Percentiles rank a stretch among this genome's conserved stretches.
phyloP scores from a whole-genome alignment of 2,888 invertebrate genomes.

The Tricholauxania praeusta region DNA sequence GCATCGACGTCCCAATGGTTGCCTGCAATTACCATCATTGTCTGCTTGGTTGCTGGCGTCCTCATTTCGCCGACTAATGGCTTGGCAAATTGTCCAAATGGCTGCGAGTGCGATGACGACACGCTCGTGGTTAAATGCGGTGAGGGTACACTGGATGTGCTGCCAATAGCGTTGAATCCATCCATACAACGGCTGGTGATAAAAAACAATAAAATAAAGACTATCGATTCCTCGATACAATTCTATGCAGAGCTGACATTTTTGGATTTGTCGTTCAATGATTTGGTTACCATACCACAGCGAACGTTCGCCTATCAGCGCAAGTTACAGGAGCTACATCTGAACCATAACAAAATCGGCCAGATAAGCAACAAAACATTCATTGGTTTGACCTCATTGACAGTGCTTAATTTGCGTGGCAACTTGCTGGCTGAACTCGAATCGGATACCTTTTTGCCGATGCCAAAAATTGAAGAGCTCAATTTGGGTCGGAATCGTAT shows the following conservation, averaged over 20 bases:
- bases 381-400: slow-evolving; percentile 80
- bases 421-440: slow-evolving; percentile 86
- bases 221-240: slow-evolving; percentile 89
- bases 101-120: slow-evolving; percentile 91
- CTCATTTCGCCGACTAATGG: slow-evolving; percentile 52
- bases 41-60: slow-evolving; percentile 40
- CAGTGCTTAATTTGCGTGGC: slow-evolving; percentile 83
- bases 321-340: slow-evolving; percentile 84
- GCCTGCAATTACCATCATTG: slow-evolving; percentile 52
- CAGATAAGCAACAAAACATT: slow-evolving; percentile 84
- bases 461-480: slow-evolving; percentile 84
- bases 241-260: slow-evolving; percentile 89
- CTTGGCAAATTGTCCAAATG: slow-evolving; percentile 84
- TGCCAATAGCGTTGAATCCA: slow-evolving; percentile 92
- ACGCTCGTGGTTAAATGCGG: slow-evolving; percentile 88
- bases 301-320: slow-evolving; percentile 85
- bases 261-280: slow-evolving; percentile 86
- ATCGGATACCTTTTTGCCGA: slow-evolving; percentile 78
- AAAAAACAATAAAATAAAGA: slow-evolving; percentile 87
- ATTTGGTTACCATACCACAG: slow-evolving; percentile 83
- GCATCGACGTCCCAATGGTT: slow-evolving; percentile 41
- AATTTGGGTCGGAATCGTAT: slow-evolving; percentile 90
- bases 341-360: slow-evolving; percentile 88
- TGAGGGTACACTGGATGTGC: slow-evolving; percentile 86
- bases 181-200: slow-evolving; percentile 87